Conservation (phyloP, 1,140 invertebrate species). For the Drosophila lini region DNA sequence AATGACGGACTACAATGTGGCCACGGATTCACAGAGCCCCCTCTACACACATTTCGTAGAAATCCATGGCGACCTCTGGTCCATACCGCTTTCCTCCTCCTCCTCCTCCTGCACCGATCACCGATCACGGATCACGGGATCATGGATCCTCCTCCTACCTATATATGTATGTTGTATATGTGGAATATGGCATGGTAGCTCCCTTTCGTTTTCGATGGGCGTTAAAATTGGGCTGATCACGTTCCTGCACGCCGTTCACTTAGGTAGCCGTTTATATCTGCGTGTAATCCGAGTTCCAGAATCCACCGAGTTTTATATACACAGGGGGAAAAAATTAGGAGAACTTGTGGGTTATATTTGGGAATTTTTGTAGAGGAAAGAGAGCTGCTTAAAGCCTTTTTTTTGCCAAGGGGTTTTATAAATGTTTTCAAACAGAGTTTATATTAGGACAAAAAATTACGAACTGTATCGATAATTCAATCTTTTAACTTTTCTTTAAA, state of each 20-base stretch:
- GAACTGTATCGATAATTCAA: too few relatives aligned
- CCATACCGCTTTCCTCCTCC: not conserved
- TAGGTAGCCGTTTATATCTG: slow-evolving; percentile 80
- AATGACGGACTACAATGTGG: slow-evolving; percentile 73
- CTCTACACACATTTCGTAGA: slow-evolving; percentile 81
- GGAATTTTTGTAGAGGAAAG: not conserved
- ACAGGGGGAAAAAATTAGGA: not conserved
- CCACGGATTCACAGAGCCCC: slow-evolving; percentile 20
- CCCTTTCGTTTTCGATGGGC: slow-evolving; percentile 72
- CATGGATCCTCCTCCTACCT: slow-evolving; percentile 10
- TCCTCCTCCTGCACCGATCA: not conserved
- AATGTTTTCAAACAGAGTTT: not conserved
- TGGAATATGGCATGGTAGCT: slow-evolving; percentile 37
- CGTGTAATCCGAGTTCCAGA: slow-evolving; percentile 66
- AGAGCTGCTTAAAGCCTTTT: not conserved
- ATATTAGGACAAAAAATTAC: too few relatives aligned
- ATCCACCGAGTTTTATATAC: slow-evolving; percentile 18
- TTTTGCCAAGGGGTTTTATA: not conserved
- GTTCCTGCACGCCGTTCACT: slow-evolving; percentile 79
- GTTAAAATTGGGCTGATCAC: slow-evolving; percentile 84
- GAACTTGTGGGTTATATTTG: too few relatives aligned
- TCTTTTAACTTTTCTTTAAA: too few relatives aligned
- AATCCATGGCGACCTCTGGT: slow-evolving; percentile 46
- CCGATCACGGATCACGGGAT: slow-evolving; percentile 2
- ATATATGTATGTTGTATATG: not conserved